phyloP scores from a whole-genome alignment of 2,797 vertebrate genomes.

The Centroberyx gerrardi region DNA sequence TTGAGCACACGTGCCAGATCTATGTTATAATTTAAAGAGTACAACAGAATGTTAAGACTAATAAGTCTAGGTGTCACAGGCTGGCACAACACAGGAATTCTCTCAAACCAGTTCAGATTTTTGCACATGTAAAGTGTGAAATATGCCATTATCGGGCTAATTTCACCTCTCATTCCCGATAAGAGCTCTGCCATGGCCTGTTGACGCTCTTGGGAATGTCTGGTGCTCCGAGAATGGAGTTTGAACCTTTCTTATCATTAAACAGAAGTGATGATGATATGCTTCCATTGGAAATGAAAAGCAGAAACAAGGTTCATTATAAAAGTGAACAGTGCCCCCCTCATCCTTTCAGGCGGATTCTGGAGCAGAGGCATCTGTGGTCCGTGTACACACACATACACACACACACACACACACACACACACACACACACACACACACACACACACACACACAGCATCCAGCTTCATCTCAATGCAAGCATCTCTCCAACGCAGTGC shows the following conservation, averaged over 20 bases:
- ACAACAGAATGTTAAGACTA: neutral
- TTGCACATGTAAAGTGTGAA: conserved; percentile 25
- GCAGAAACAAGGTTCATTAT: conserved; percentile 66
- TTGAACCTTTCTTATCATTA: conserved; percentile 34
- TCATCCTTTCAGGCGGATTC: conserved; percentile 77
- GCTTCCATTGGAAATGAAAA: conserved; percentile 47
- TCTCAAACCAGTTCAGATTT: conserved; percentile 12
- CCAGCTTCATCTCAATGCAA: conserved; percentile 64
- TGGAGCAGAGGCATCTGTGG: conserved; percentile 63
- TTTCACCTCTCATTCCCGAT: conserved; percentile 35
- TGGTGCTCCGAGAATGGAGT: conserved; percentile 25
- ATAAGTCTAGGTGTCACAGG: neutral
- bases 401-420: conserved; percentile 18
- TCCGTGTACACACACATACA: conserved; percentile 25
- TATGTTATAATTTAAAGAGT: neutral
- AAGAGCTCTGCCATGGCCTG: conserved; percentile 41
- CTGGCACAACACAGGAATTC: neutral
- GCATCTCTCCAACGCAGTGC: conserved; percentile 84
- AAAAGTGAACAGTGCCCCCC: conserved; percentile 88
- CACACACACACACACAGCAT: conserved; percentile 34
- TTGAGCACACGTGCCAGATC: too few relatives aligned
- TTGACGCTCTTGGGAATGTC: conserved; percentile 44
- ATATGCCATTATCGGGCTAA: conserved; percentile 36
- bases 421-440: conserved; percentile 29
- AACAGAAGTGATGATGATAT: conserved; percentile 47